A percentile compares a stretch with the other conserved stretches of the same genome.
phyloP scores from a whole-genome alignment of 1,140 invertebrate genomes.

The Harpegnathos saltator region DNA sequence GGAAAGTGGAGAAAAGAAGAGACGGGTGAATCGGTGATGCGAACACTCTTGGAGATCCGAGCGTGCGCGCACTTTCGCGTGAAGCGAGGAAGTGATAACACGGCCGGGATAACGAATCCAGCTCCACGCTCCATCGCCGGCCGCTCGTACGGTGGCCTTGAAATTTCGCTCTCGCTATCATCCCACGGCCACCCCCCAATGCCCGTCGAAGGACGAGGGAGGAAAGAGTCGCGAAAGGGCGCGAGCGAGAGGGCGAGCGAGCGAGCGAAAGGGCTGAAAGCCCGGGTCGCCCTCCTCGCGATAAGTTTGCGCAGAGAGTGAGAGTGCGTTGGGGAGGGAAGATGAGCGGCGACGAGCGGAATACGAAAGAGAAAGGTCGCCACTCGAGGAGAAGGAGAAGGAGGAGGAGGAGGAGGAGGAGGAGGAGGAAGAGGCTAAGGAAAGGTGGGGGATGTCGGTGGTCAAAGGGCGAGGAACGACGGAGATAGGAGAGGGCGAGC shows the following conservation, averaged over 20 bases:
- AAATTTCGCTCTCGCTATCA: slow-evolving; percentile 74
- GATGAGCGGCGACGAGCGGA: slow-evolving; percentile 58
- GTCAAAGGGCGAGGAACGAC: slow-evolving; percentile 52
- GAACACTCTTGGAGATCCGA: no score
- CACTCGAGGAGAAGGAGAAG: slow-evolving; percentile 10
- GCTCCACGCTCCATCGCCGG: slow-evolving; percentile 47
- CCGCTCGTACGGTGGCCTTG: slow-evolving; percentile 72
- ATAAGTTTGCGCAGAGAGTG: slow-evolving; percentile 73
- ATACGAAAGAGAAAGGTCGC: slow-evolving; percentile 63
- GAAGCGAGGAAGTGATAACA: slow-evolving; percentile 15
- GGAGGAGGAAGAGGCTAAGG: neutral
- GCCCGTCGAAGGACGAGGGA: slow-evolving; percentile 23
- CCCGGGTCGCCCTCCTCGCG: slow-evolving; percentile 61
- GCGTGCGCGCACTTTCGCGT: neutral
- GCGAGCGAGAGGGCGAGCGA: slow-evolving; percentile 56
- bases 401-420: no score
- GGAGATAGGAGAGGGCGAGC: slow-evolving; percentile 53
- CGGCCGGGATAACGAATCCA: slow-evolving; percentile 45
- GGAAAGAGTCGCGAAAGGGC: slow-evolving; percentile 41
- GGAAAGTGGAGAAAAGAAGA: neutral
- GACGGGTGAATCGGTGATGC: neutral
- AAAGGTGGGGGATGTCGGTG: slow-evolving; percentile 20
- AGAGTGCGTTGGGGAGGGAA: slow-evolving; percentile 65
- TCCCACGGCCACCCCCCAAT: slow-evolving; percentile 29
- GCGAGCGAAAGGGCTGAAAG: slow-evolving; percentile 39